Percentiles rank a stretch among this genome's conserved stretches.
These are phyloP conservation scores for Piliocolobus tephrosceles DNA, from an alignment of 2,113 vertebrate genomes.

Conservation along the genomic window DNA sequence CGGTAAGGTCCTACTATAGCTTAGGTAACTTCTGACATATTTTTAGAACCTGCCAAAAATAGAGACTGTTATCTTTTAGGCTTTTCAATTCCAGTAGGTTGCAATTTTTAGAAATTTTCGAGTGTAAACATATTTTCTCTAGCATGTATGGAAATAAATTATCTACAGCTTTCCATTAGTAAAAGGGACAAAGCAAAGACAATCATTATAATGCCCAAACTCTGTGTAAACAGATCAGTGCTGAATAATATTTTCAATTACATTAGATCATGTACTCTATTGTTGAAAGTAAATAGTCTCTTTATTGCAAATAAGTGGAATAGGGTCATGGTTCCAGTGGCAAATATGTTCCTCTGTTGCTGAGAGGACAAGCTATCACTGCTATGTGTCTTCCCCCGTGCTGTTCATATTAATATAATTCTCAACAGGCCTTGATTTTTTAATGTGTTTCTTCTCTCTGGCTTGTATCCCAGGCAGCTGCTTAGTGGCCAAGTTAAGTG, in stretches of 20 bases:
- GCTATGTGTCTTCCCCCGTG: neutral
- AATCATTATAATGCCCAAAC: constrained; percentile 67
- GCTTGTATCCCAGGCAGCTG: constrained; percentile 54
- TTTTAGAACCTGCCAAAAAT: neutral
- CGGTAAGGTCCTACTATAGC: constrained; percentile 81
- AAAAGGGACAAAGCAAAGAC: constrained; percentile 74
- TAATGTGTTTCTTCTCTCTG: constrained; percentile 24
- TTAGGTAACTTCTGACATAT: neutral
- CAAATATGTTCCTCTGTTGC: neutral
- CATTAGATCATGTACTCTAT: constrained; percentile 66
- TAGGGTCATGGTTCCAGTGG: constrained; percentile 63
- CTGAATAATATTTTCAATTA: constrained; percentile 66
- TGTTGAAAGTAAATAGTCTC: constrained; percentile 75
- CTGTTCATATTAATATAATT: neutral
- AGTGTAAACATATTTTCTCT: constrained; percentile 3
- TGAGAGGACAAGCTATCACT: neutral
- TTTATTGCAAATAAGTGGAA: constrained; percentile 79
- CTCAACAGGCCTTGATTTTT: neutral
- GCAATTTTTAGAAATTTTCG: constrained; percentile 41
- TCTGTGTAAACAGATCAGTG: constrained; percentile 78
- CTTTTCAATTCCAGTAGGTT: neutral
- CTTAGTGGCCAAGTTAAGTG: neutral
- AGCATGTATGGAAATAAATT: constrained; percentile 62
- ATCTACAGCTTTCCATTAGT: constrained; percentile 65
- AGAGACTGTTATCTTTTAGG: neutral